phyloP scores from a whole-genome alignment of 2,888 invertebrate species.

The Cenopis cana region DNA sequence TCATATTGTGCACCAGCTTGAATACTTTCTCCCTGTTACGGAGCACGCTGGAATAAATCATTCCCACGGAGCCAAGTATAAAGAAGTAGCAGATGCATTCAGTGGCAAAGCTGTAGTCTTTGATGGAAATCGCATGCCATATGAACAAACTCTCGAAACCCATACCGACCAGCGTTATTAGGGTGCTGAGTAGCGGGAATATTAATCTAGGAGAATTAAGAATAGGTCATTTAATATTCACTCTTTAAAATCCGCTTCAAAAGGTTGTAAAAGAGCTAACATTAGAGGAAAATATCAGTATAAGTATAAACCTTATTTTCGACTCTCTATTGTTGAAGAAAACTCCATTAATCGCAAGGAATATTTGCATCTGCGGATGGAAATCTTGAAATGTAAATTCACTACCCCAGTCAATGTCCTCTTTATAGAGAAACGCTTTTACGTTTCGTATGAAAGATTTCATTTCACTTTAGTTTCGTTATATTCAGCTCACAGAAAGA shows the following conservation, averaged over 20 bases:
- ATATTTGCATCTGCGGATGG: conserved; percentile 64
- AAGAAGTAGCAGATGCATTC: conserved; percentile 68
- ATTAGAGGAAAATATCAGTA: too few species aligned
- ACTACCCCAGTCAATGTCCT: conserved; percentile 57
- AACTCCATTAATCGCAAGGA: conserved; percentile 62
- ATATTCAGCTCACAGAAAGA: neutral
- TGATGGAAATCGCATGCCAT: conserved; percentile 51
- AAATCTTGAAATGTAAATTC: conserved; percentile 61
- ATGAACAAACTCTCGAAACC: conserved; percentile 57
- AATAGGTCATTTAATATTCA: too few species aligned
- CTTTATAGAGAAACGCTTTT: conserved; percentile 55
- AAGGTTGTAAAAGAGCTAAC: too few species aligned
- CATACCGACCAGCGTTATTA: conserved; percentile 49
- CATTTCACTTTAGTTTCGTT: conserved; percentile 32
- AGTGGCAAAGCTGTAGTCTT: conserved; percentile 64
- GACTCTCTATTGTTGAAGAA: conserved; percentile 62
- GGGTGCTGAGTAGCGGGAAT: conserved; percentile 55
- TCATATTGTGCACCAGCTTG: conserved; percentile 58
- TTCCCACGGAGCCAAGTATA: conserved; percentile 56
- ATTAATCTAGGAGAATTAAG: conserved; percentile 56
- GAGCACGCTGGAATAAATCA: conserved; percentile 55
- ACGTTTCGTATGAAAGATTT: conserved; percentile 51
- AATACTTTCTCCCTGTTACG: conserved; percentile 54
- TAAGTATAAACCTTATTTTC: conserved; percentile 59
- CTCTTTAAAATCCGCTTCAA: too few species aligned